Conservation (phyloP, 2,797 vertebrate species). For the Myiotriccus ornatus region DNA sequence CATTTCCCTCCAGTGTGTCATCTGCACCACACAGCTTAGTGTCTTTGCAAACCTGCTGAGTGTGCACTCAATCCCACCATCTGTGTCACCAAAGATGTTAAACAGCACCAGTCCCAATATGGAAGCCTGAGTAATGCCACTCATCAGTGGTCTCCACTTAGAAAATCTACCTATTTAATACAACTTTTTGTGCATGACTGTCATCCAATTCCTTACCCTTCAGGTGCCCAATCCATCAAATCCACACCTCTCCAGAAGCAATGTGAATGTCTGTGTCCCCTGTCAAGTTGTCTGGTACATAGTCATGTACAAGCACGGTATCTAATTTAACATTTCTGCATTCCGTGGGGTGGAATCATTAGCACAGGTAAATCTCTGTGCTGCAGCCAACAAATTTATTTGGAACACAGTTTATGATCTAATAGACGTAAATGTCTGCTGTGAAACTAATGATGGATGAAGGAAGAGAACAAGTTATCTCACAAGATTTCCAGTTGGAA, state of each 20-base stretch:
- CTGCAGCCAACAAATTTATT: constrained; percentile 5
- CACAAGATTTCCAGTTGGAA: constrained; percentile 19
- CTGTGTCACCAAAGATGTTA: not conserved
- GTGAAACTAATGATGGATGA: constrained; percentile 36
- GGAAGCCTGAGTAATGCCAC: not conserved
- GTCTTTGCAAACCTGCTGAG: not conserved
- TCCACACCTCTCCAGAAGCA: not conserved
- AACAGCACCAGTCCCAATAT: not conserved
- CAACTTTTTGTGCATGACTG: not conserved
- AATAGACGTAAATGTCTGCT: constrained; percentile 42
- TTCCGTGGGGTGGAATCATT: not conserved
- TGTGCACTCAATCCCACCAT: not conserved
- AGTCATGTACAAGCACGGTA: not conserved
- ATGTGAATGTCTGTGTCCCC: not conserved
- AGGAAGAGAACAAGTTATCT: constrained; percentile 29
- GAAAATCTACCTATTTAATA: not conserved
- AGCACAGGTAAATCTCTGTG: not conserved
- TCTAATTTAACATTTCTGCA: constrained; percentile 4
- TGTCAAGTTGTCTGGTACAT: not conserved
- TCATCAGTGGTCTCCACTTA: not conserved
- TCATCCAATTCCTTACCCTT: not conserved
- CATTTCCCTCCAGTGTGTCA: not conserved
- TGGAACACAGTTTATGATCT: constrained; percentile 33
- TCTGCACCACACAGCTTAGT: not conserved
- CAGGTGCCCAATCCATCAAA: not conserved